These are phyloP conservation scores for Platypus cylindrus DNA, from an alignment of 2,888 invertebrate species.

Conservation along the genomic window DNA sequence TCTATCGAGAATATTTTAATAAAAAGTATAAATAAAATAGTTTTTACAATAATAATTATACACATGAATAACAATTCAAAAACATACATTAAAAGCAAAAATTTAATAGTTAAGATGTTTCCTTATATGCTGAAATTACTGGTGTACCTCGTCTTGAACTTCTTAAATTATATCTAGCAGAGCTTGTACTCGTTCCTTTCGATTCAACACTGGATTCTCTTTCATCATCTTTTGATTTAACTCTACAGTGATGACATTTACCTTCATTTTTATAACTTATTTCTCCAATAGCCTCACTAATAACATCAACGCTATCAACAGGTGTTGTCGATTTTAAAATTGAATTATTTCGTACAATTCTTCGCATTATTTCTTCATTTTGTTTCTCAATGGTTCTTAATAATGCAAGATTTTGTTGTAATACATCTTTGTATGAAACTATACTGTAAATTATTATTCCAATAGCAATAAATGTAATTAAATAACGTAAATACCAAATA, in stretches of 20 bases:
- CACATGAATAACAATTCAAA: too few relatives aligned
- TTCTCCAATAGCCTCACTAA: not conserved
- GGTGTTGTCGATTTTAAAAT: conserved; percentile 8
- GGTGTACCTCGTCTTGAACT: conserved; percentile 15
- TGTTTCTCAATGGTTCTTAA: conserved; percentile 35
- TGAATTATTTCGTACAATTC: conserved; percentile 14
- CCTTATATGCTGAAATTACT: too few relatives aligned
- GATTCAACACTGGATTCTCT: conserved; percentile 7
- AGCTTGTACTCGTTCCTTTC: conserved; percentile 5
- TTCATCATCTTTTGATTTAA: not conserved
- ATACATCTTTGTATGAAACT: conserved; percentile 34
- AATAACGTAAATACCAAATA: conserved; percentile 37
- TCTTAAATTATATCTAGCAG: conserved; percentile 16
- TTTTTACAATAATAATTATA: too few relatives aligned
- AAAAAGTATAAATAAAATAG: too few relatives aligned
- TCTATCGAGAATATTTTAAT: too few relatives aligned
- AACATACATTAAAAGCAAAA: too few relatives aligned
- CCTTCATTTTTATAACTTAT: not conserved
- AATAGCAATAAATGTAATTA: conserved; percentile 28
- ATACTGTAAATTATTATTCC: conserved; percentile 29
- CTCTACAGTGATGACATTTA: too few relatives aligned
- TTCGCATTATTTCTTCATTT: conserved; percentile 23
- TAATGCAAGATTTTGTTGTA: conserved; percentile 33
- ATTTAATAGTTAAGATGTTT: too few relatives aligned
- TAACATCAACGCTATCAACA: conserved; percentile 5